Percentiles rank a stretch among this genome's conserved stretches.
These are phyloP conservation scores for Huso huso DNA, from an alignment of 2,797 vertebrate species.

Conservation along the genomic window DNA sequence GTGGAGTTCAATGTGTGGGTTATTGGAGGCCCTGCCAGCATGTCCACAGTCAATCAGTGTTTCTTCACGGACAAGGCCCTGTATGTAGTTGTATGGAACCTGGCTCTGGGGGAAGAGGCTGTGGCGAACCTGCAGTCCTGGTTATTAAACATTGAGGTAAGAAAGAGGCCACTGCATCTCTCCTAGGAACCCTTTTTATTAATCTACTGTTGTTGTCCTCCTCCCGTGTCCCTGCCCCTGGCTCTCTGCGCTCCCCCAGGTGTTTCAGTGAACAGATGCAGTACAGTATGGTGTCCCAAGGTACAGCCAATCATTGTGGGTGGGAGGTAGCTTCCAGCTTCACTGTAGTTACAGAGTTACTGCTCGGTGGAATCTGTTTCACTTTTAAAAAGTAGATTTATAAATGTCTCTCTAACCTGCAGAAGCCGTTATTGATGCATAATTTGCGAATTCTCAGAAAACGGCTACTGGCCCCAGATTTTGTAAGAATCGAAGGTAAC, in stretches of 20 bases:
- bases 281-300: background rate
- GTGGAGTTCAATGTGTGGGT: conserved; percentile 90
- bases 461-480: no score
- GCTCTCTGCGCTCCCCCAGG: background rate
- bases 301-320: conserved; percentile 1
- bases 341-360: background rate
- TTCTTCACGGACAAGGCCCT: conserved; percentile 96
- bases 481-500: no score
- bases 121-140: conserved; percentile 90
- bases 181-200: background rate
- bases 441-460: no score
- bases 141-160: conserved; percentile 94
- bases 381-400: background rate
- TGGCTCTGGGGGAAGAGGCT: conserved; percentile 90
- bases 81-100: conserved; percentile 94
- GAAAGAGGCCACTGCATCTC: background rate
- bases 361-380: background rate
- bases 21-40: conserved; percentile 82
- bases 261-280: background rate
- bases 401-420: background rate
- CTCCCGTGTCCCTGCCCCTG: background rate
- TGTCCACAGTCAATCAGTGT: conserved; percentile 95
- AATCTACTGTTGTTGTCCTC: conserved; percentile 1
- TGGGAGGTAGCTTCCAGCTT: background rate
- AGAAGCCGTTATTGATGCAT: background rate